Conservation (phyloP, 2,113 vertebrate genomes). For the Mesoclemmys tuberculata region DNA sequence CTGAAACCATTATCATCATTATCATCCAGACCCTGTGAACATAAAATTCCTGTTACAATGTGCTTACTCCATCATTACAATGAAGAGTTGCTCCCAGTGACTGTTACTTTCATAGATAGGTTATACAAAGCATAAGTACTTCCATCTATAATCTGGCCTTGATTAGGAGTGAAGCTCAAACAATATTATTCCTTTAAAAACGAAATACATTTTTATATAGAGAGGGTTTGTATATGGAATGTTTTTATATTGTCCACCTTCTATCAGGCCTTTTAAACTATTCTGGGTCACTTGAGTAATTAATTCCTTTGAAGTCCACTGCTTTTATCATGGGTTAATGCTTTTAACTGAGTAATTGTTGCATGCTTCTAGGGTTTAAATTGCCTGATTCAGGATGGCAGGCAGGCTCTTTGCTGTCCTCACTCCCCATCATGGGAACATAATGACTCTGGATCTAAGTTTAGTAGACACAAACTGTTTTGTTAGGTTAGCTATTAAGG, state of each 20-base stretch:
- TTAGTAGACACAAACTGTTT: not conserved
- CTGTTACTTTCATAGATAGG: not conserved
- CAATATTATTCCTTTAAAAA: not conserved
- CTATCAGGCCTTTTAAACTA: not conserved
- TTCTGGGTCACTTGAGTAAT: not conserved
- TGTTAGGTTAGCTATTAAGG: not conserved
- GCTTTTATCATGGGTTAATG: not conserved
- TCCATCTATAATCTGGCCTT: slow-evolving; percentile 1
- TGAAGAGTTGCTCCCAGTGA: not conserved
- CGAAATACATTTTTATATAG: not conserved
- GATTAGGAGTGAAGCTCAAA: not conserved
- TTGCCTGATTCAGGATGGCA: not conserved
- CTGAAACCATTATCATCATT: not conserved
- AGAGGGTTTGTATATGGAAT: not conserved
- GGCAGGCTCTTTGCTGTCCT: not conserved
- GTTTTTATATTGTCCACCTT: not conserved
- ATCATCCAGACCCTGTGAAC: not conserved
- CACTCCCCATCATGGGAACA: not conserved
- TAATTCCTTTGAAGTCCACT: not conserved
- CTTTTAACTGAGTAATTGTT: not conserved
- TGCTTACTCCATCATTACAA: not conserved
- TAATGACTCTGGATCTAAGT: not conserved
- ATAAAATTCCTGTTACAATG: not conserved
- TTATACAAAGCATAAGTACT: not conserved
- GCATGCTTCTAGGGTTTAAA: not conserved